These are phyloP conservation scores for Eulemur coronatus DNA, from an alignment of 2,797 vertebrate species.

Conservation along the genomic window DNA sequence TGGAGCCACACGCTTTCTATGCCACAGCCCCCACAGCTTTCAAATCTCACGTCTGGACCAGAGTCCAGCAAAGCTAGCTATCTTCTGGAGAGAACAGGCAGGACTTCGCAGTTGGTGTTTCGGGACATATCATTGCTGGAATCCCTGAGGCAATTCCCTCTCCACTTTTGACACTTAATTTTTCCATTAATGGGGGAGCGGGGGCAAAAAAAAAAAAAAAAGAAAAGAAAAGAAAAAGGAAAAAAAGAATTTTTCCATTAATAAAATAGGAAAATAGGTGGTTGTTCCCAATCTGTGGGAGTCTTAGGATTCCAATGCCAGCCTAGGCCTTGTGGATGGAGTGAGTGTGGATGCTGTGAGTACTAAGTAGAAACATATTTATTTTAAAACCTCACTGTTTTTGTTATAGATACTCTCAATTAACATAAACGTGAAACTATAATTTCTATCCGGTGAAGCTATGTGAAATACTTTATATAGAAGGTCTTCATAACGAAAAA, in stretches of 20 bases:
- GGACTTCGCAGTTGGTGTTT: neutral
- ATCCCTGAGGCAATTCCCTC: neutral
- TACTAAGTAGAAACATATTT: neutral
- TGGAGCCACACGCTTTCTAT: too few species aligned
- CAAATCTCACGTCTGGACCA: neutral
- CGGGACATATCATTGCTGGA: neutral
- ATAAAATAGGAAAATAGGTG: neutral
- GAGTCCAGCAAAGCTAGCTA: neutral
- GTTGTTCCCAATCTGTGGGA: neutral
- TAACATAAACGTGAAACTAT: neutral
- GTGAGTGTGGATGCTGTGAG: too few species aligned
- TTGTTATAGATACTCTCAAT: neutral
- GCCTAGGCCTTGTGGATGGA: neutral
- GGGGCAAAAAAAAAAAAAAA: too few species aligned
- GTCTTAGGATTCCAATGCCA: too few species aligned
- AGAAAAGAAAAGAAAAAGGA: too few species aligned
- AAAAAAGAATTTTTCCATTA: neutral
- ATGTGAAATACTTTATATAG: neutral
- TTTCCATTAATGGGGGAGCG: neutral
- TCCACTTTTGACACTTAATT: neutral
- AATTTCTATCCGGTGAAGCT: neutral
- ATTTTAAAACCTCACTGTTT: neutral
- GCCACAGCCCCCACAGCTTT: accelerated
- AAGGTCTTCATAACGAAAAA: neutral
- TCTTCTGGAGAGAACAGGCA: neutral